These are phyloP conservation scores for Lucifuga dentata DNA, from an alignment of 2,113 vertebrate genomes.

Conservation along the genomic window DNA sequence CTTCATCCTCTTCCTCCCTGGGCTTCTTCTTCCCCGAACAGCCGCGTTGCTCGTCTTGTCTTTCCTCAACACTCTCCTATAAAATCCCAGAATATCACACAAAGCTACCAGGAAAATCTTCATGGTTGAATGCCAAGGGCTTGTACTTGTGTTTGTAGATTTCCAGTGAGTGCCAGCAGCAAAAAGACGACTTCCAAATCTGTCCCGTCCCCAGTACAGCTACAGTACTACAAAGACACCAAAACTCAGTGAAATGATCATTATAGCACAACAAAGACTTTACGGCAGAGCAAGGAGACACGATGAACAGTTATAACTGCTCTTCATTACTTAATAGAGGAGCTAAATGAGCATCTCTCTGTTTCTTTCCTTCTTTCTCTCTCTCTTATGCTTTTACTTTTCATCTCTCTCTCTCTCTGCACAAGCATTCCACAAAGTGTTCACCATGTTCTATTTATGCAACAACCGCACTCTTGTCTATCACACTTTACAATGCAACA, in stretches of 20 bases:
- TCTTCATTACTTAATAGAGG: no score
- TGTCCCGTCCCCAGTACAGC: background rate
- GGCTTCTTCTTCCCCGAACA: background rate
- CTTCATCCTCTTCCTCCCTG: constrained; percentile 30
- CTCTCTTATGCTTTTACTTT: constrained; percentile 46
- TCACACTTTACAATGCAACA: constrained; percentile 50
- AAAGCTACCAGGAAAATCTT: constrained; percentile 19
- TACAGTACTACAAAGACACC: background rate
- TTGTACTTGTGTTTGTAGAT: constrained; percentile 9
- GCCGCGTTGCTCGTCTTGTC: constrained; percentile 18
- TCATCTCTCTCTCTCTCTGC: constrained; percentile 48
- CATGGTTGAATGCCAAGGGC: constrained; percentile 14
- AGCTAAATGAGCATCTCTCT: background rate
- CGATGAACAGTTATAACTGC: background rate
- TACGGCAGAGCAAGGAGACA: background rate
- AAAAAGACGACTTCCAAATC: background rate
- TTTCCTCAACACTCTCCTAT: constrained; percentile 23
- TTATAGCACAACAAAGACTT: background rate
- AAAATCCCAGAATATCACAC: constrained; percentile 52
- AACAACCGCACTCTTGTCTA: constrained; percentile 56
- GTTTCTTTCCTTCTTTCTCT: constrained; percentile 21
- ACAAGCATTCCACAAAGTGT: constrained; percentile 73
- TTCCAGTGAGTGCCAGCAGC: constrained; percentile 1
- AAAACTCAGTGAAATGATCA: no score
- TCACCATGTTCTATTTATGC: constrained; percentile 71